A percentile compares a stretch with the other conserved stretches of the same genome.
phyloP scores from a whole-genome alignment of 2,888 invertebrate genomes.

The Macrophya annulata region DNA sequence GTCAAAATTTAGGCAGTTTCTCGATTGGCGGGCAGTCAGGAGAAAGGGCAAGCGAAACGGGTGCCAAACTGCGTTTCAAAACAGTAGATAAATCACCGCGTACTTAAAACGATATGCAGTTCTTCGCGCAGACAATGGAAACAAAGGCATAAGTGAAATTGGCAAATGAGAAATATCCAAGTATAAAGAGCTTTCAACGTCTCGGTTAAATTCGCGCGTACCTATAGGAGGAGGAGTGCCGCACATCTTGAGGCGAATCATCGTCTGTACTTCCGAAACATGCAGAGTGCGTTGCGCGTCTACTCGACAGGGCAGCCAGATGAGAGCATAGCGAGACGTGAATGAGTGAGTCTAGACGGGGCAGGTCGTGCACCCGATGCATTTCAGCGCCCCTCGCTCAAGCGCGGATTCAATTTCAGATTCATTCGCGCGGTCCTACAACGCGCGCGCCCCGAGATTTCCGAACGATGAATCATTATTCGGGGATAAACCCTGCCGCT shows the following conservation, averaged over 20 bases:
- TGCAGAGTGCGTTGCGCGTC: slow-evolving; percentile 60
- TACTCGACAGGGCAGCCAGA: slow-evolving; percentile 57
- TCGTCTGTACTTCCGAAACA: slow-evolving; percentile 70
- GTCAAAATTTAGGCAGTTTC: neutral
- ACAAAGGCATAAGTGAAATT: slow-evolving; percentile 18
- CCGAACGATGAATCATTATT: slow-evolving; percentile 52
- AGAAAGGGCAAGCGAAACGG: slow-evolving; percentile 57
- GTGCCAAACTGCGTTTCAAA: slow-evolving; percentile 6
- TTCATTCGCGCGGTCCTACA: slow-evolving; percentile 50
- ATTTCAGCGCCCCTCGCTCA: slow-evolving; percentile 63
- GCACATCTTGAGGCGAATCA: slow-evolving; percentile 66
- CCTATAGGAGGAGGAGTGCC: slow-evolving; percentile 1
- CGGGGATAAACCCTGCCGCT: slow-evolving; percentile 49
- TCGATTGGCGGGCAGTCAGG: neutral
- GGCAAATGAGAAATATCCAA: slow-evolving; percentile 21
- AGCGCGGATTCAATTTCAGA: slow-evolving; percentile 55
- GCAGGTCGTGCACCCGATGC: slow-evolving; percentile 72
- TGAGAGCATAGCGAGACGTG: slow-evolving; percentile 61
- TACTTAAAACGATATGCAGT: neutral
- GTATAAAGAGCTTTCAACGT: slow-evolving; percentile 22
- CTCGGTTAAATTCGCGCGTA: neutral
- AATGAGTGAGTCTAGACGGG: slow-evolving; percentile 73
- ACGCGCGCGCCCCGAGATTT: slow-evolving; percentile 25
- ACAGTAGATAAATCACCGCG: slow-evolving; percentile 7
- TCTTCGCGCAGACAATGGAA: neutral